phyloP scores from a whole-genome alignment of 2,888 invertebrate genomes.

The Carpatolechia fugitivella region DNA sequence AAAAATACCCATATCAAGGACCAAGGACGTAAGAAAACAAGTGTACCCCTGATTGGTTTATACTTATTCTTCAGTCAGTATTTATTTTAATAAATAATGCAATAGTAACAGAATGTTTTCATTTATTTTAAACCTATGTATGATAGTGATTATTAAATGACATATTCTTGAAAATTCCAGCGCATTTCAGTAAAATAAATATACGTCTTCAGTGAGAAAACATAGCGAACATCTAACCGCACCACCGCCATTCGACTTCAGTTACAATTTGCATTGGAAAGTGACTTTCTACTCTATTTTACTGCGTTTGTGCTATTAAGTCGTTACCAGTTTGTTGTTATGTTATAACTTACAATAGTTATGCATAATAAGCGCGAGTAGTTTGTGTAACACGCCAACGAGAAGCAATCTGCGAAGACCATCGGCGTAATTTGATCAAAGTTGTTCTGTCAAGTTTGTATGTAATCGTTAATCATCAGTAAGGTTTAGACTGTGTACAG shows the following conservation, averaged over 20 bases:
- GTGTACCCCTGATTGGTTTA: too few species aligned
- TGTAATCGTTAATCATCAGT: too few species aligned
- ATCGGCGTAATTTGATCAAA: not conserved
- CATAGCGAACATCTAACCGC: not conserved
- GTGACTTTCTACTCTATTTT: slow-evolving; percentile 3
- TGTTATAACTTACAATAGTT: not conserved
- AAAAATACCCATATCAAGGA: too few species aligned
- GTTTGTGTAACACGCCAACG: not conserved
- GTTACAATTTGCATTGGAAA: not conserved
- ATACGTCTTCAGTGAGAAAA: not conserved
- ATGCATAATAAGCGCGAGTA: not conserved
- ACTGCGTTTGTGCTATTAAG: not conserved
- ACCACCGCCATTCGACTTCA: not conserved
- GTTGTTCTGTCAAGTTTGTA: not conserved
- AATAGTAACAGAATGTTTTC: too few species aligned
- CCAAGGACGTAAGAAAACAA: too few species aligned
- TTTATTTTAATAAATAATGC: too few species aligned
- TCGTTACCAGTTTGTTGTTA: not conserved
- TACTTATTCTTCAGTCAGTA: too few species aligned
- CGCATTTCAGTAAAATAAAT: too few species aligned
- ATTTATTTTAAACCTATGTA: too few species aligned
- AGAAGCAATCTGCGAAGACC: not conserved
- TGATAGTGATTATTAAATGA: too few species aligned
- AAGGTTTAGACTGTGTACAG: too few species aligned
- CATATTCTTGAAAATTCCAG: too few species aligned